Evolutionary conservation across 2,888 invertebrate species (phyloP), one percentile per base, ranked within the genome.

Genomic region (Perizoma flavofasciatum): DNA sequence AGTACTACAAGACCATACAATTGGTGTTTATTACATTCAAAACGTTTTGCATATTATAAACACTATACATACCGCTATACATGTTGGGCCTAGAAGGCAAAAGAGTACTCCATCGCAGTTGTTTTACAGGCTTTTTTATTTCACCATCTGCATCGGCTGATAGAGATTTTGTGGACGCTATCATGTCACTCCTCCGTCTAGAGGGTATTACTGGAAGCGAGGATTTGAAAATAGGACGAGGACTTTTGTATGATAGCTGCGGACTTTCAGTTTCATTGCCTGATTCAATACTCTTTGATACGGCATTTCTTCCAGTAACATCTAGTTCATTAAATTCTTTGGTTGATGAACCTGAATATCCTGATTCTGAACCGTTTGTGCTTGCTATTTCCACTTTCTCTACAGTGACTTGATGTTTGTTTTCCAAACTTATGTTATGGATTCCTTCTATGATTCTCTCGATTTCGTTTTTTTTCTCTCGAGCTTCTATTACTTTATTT

Each of bases 41-140:
- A 22, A 22, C 22, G 3, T 22, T 1, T 22, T 22, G 22, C 3
- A 22, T 22, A 2, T 22, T 22, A 22, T 22, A 22, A 22, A 22
- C 22, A 22, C 22, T 3, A 22, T 22, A 37, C 47, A 43, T 54
- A 63, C 58, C 69, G 70, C 59, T 79, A 76, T 78, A 81, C 74
- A 63, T 67, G 65, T 47, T 74, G 39, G 79, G 77, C 58, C 69
- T 79, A 55, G 78, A 74, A 32, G 81, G 79, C 52, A 81, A 68
- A 49, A 85, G 60, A 9, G 88, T 83, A 72, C 83, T 89, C 85
- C 88, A 86, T 50, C 85, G 83, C 47, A 83, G 66, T 43, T 77
- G 78, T 69, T 85, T 87, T n/a, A 69, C 62, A 53, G 79, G 73
- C 67, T 77, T 84, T 50, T 70, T 74, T 34, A 70, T 69, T 33